These are phyloP conservation scores for Diacarnus erythraeanus DNA, from an alignment of 37 sponge, comb jelly and placozoan species.

Conservation along the genomic window DNA sequence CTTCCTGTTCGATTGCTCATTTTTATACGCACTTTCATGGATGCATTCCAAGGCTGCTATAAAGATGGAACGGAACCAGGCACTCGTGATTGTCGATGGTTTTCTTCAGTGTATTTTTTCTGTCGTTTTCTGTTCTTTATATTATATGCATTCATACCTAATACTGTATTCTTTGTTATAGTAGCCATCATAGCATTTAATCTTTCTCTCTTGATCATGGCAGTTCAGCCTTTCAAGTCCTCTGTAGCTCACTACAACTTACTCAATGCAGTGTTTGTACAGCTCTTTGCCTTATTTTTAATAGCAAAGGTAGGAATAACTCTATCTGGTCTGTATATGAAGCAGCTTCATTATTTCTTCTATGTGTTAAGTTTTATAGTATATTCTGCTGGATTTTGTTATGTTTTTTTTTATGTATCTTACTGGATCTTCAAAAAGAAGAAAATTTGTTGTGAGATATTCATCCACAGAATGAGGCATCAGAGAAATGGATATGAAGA, in stretches of 20 bases:
- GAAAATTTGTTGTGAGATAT: neutral
- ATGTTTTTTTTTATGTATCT: neutral
- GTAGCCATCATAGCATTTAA: neutral
- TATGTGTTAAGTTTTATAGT: neutral
- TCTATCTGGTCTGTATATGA: neutral
- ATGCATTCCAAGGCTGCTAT: constrained; percentile 36
- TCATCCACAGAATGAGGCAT: neutral
- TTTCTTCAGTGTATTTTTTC: constrained; percentile 19
- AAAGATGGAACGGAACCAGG: constrained; percentile 41
- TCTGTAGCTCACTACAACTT: neutral
- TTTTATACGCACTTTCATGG: constrained; percentile 7
- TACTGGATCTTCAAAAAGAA: neutral
- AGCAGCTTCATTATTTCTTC: neutral
- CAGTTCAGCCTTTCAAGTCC: constrained; percentile 1
- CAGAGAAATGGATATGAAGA: constrained; percentile 13
- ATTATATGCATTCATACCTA: constrained; percentile 11
- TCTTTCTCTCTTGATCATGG: neutral
- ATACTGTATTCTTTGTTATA: neutral
- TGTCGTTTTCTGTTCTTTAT: constrained; percentile 3
- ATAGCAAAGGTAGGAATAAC: neutral
- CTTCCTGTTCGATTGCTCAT: constrained; percentile 4
- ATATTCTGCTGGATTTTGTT: neutral
- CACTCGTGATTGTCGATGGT: constrained; percentile 26
- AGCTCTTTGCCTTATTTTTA: neutral
- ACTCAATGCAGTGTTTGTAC: neutral